Percentiles rank a stretch among this genome's conserved stretches.
These are phyloP conservation scores for Drosophila subquinaria DNA, from an alignment of 2,888 invertebrate genomes.

Conservation along the genomic window DNA sequence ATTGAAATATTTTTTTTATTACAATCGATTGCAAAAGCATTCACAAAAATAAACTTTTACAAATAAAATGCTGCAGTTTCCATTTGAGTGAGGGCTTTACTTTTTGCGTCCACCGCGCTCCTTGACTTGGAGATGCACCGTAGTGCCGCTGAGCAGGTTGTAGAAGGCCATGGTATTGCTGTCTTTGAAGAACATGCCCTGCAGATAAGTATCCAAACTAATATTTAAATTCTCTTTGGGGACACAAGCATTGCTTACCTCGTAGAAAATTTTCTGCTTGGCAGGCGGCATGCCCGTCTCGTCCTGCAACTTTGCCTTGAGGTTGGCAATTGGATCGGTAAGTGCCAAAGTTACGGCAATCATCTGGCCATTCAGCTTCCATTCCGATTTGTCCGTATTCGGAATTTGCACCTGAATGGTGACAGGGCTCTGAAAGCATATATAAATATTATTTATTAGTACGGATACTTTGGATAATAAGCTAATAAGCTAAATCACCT, in stretches of 20 bases:
- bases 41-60: slow-evolving; percentile 59
- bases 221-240: not conserved
- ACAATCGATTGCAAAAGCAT: slow-evolving; percentile 62
- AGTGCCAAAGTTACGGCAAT: slow-evolving; percentile 92
- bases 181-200: slow-evolving; percentile 99
- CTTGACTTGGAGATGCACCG: slow-evolving; percentile 96
- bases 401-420: slow-evolving; percentile 94
- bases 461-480: not conserved
- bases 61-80: slow-evolving; percentile 28
- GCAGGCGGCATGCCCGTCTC: slow-evolving; percentile 97
- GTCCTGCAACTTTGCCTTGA: slow-evolving; percentile 94
- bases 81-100: slow-evolving; percentile 86
- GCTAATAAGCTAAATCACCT: slow-evolving; percentile 79
- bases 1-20: slow-evolving; percentile 69
- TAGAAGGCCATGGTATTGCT: slow-evolving; percentile 97
- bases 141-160: slow-evolving; percentile 94
- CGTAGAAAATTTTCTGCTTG: slow-evolving; percentile 98
- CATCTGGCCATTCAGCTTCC: slow-evolving; percentile 97
- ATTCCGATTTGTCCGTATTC: slow-evolving; percentile 95
- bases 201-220: slow-evolving; percentile 72
- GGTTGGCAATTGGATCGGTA: slow-evolving; percentile 91
- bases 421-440: slow-evolving; percentile 88
- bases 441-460: not conserved
- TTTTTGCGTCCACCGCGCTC: slow-evolving; percentile 99
- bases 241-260: slow-evolving; percentile 87